Conservation (phyloP, 1,140 invertebrate species). For the Xylocopa sonorina region DNA sequence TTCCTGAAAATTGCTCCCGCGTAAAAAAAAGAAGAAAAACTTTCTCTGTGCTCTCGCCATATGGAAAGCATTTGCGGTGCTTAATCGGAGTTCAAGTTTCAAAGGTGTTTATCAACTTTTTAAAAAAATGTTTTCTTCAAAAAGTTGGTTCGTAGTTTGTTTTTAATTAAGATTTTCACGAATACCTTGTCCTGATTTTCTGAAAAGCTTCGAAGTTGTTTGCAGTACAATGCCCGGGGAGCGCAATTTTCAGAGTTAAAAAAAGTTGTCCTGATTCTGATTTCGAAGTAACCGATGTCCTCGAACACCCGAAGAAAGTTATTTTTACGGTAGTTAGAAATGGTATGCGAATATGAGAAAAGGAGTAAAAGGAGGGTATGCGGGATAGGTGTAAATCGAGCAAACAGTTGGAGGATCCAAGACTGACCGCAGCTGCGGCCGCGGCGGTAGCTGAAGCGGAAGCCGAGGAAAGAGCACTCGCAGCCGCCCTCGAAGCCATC, state of each 20-base stretch:
- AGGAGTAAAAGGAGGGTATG: conserved; percentile 24
- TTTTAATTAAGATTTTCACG: too few relatives aligned
- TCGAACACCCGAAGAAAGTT: neutral
- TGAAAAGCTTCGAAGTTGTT: too few relatives aligned
- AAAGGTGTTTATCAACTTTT: neutral
- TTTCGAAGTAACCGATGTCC: neutral
- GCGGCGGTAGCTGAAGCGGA: conserved; percentile 88
- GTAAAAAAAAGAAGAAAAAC: neutral
- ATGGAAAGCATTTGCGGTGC: neutral
- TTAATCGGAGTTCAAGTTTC: neutral
- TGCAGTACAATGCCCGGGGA: too few relatives aligned
- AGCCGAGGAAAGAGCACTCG: conserved; percentile 88
- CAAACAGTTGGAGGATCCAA: conserved; percentile 81
- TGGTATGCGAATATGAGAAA: neutral
- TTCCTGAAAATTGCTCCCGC: neutral
- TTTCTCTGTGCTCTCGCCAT: too few relatives aligned
- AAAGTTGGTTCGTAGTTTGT: neutral
- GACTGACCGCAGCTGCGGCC: conserved; percentile 86
- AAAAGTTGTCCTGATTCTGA: neutral
- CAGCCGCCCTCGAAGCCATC: conserved; percentile 87
- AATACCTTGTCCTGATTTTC: too few relatives aligned
- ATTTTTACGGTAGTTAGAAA: neutral
- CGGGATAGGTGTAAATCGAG: conserved; percentile 81
- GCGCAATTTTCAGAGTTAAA: neutral
- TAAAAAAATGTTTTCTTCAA: neutral